Evolutionary conservation across 1,140 invertebrate genomes (phyloP), one percentile per base, ranked within the genome.

Genomic region (Zaprionus ornatus): DNA sequence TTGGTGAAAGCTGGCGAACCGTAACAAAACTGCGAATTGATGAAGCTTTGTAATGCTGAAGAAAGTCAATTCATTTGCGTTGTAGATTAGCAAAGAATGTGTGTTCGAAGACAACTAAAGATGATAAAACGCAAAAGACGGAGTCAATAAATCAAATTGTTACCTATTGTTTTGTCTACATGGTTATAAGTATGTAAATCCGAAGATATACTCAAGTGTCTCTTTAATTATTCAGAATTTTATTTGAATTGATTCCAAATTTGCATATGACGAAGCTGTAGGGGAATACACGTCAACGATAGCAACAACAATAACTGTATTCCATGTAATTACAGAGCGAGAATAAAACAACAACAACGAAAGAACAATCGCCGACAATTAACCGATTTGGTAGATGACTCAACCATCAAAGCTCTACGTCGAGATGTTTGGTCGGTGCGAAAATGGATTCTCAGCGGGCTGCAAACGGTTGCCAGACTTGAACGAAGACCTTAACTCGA

Each of bases 71-170:
- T 72, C 59, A 72, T 72, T 72, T 57, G 61, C 27, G 21, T 65
- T 56, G 27, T 21, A 52, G 62, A 52, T 63, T 12, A 63, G 12
- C n/a, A 42, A 63, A 79, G 40, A 55, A 75, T 50, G 37, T 50
- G 9, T 48, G 23, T 13, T 29, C n/a, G 21, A 52, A 52, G 40
- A 72, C 63, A 42, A 13, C 50, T 25, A 13, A 35, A 48, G 65
- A 59, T 48, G 66, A 68, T 57, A 79, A 69, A 69, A 79, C 75
- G 70, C 66, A 75, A 74, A 76, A 77, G 67, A 50, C 59, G 64
- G 23, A 66, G 25, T 69, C 66, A 73, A 87, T 87, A 87, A 87
- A 87, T 87, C 83, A 87, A 83, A 88, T 70, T 64, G 60, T 75
- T 45, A 64, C 74, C 74, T 68, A 66, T 85, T 84, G 74, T 85